Conservation (phyloP, 2,797 vertebrate species). For the Silurus aristotelis region DNA sequence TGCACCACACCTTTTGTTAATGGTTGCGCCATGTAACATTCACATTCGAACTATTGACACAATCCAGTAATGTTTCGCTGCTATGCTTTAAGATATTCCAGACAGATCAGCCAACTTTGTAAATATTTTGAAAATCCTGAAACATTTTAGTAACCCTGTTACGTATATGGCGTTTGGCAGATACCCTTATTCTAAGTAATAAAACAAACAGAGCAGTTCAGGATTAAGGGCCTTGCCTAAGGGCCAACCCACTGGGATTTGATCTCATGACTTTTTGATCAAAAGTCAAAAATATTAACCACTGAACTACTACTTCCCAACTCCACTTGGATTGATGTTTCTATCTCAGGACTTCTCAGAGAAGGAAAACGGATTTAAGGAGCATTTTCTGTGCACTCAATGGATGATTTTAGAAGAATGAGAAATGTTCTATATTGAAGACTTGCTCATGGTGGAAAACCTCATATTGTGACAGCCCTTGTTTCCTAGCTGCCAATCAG, state of each 20-base stretch:
- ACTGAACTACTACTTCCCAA: background rate
- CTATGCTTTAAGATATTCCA: background rate
- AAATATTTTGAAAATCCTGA: background rate
- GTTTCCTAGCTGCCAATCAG: too few species aligned
- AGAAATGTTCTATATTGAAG: background rate
- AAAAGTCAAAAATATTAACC: too few species aligned
- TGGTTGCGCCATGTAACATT: background rate
- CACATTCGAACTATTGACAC: background rate
- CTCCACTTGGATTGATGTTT: background rate
- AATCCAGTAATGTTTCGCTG: background rate
- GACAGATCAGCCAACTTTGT: background rate
- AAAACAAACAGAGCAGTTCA: too few species aligned
- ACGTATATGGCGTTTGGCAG: too few species aligned
- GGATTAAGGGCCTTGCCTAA: too few species aligned
- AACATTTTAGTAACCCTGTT: background rate
- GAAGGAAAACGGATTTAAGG: background rate
- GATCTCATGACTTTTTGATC: too few species aligned
- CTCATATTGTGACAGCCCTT: background rate
- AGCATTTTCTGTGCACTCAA: background rate
- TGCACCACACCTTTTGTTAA: conserved; percentile 10
- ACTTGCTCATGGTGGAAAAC: background rate
- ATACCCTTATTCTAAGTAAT: too few species aligned
- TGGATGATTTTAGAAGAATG: background rate
- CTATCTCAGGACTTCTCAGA: background rate
- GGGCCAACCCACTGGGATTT: too few species aligned